Base-by-base conservation (phyloP, 2,797 vertebrate species). In the Enoplosus armatus region DNA sequence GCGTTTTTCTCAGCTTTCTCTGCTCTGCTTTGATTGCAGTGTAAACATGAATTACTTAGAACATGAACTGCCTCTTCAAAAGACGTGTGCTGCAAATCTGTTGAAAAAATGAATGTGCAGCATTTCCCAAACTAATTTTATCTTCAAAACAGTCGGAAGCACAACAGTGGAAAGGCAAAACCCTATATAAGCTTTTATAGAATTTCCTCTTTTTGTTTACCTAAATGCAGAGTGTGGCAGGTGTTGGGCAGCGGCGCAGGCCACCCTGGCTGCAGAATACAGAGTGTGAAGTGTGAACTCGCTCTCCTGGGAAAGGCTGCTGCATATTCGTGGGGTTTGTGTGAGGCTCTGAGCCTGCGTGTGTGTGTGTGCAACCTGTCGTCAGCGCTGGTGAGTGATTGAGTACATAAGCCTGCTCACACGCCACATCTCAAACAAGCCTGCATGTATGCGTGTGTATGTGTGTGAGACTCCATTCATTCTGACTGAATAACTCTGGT, bases 121-220 rank as follows among this genome's bases (percentile, higher is more conserved):
- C 64, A 33, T 80, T 86, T 81, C 77, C 41, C 26, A 71, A 74
- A 63, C 75, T 74, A 82, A 83, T 76, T 87, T 81, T 61, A 66
- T 63, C 58, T 63, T 78, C 35, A 39, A 63, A 83, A 76, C 37
- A 29, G 65, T 31, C 79, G 79, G 45, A 77, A 68, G 67, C 31
- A 27, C 69, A 77, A 60, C 65, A 59, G 69, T 72, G 80, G 62
- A 83, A 70, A 84, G 48, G 37, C 35, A 76, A 73, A n/a, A 70
- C 14, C 58, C 20, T 18, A 0, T 61, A 31, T 79, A 79, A 22
- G 67, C 60, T 72, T 88, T 90, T 47, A 86, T 26, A 90, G 70
- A 87, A 86, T 86, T 85, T 90, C 86, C 87, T 83, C 58, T 79
- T 87, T 75, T 84, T 80, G 84, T 87, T 92, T 63, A 84, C 80